Evolutionary conservation across 2,888 invertebrate species (phyloP).

Genomic region (Drosophila histrio): DNA sequence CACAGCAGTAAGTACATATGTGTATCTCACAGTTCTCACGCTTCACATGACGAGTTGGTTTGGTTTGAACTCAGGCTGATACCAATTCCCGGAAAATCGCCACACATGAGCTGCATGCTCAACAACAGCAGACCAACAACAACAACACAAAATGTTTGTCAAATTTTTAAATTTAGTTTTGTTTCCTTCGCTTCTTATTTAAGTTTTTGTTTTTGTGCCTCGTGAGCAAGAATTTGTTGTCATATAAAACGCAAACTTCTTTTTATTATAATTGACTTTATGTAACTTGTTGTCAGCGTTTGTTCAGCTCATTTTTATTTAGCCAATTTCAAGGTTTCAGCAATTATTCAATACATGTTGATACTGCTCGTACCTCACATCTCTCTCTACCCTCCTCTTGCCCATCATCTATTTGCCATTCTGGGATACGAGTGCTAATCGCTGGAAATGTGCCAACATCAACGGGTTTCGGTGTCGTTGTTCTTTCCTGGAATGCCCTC

Average conservation of each 20-base stretch:
- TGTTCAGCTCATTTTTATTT: constrained; percentile 29
- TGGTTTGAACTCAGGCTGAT: constrained; percentile 9
- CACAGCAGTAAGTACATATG: neutral
- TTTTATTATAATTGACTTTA: constrained; percentile 34
- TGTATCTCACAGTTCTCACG: constrained; percentile 47
- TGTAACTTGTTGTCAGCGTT: constrained; percentile 52
- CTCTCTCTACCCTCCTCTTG: neutral
- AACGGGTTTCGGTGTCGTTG: constrained; percentile 50
- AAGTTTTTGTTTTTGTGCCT: neutral
- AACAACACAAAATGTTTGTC: constrained; percentile 30
- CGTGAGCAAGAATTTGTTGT: constrained; percentile 27
- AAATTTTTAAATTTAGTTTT: constrained; percentile 5
- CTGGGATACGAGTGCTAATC: constrained; percentile 3
- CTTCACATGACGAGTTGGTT: constrained; percentile 22
- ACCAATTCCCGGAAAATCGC: constrained; percentile 43
- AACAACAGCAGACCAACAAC: constrained; percentile 4
- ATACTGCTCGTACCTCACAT: neutral
- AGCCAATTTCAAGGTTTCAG: constrained; percentile 68
- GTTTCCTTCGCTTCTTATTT: neutral
- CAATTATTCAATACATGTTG: constrained; percentile 57
- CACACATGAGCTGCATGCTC: constrained; percentile 39
- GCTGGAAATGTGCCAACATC: constrained; percentile 58
- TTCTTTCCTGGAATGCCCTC: constrained; percentile 49
- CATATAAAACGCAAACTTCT: constrained; percentile 22
- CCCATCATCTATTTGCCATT: neutral